phyloP scores from a whole-genome alignment of 2,888 invertebrate species.

The Apotomis capreana region DNA sequence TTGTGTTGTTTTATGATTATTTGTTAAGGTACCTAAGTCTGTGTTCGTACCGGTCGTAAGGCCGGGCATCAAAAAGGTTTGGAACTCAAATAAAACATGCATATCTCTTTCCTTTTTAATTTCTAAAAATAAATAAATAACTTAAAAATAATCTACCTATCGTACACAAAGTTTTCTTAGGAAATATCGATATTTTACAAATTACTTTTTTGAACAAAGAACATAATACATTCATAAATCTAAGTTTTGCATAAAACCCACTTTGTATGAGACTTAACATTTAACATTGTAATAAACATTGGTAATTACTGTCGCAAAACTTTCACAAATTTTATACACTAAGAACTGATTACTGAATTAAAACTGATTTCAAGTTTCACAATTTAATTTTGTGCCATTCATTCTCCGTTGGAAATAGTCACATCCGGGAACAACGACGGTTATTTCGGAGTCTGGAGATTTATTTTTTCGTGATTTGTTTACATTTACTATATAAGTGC shows the following conservation, averaged over 20 bases:
- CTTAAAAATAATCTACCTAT: not conserved
- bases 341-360: no score
- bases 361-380: slow-evolving; percentile 51
- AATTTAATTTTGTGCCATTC: slow-evolving; percentile 59
- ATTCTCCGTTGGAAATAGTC: slow-evolving; percentile 73
- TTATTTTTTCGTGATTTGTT: slow-evolving; percentile 67
- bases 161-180: not conserved
- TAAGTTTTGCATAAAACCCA: not conserved
- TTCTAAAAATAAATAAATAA: slow-evolving; percentile 29
- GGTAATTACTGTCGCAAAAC: not conserved
- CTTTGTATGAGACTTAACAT: not conserved
- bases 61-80: not conserved
- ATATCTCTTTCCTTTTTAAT: slow-evolving; percentile 6
- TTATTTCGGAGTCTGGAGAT: slow-evolving; percentile 75
- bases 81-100: not conserved
- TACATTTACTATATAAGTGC: slow-evolving; percentile 82
- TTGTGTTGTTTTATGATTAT: no score
- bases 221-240: not conserved
- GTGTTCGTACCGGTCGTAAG: no score
- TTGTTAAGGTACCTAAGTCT: no score
- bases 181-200: slow-evolving; percentile 5
- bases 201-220: not conserved
- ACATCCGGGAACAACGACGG: slow-evolving; percentile 81
- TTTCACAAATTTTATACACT: not conserved
- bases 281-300: not conserved